These are phyloP conservation scores for Notarius quadriscutis DNA, from an alignment of 2,113 vertebrate genomes.

Conservation along the genomic window DNA sequence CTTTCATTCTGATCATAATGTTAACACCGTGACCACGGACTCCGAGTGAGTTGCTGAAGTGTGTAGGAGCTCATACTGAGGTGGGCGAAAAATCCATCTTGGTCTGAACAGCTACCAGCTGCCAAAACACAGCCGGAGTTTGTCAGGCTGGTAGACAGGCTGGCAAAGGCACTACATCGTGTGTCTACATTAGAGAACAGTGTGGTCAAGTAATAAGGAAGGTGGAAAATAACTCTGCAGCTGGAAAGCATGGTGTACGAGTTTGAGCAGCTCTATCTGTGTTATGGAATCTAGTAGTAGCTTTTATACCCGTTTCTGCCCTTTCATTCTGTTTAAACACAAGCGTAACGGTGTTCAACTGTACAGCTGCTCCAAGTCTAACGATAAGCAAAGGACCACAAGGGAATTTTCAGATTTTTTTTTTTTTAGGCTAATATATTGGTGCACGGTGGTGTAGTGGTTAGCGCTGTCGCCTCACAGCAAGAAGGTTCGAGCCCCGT, in stretches of 20 bases:
- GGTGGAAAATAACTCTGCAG: background rate
- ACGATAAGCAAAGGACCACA: background rate
- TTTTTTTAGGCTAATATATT: background rate
- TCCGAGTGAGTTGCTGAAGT: background rate
- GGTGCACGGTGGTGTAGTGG: background rate
- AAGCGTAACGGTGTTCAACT: background rate
- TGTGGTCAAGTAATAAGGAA: background rate
- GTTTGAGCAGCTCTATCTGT: background rate
- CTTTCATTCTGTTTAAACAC: background rate
- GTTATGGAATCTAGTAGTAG: background rate
- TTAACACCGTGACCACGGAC: background rate
- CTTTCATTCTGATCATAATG: slow-evolving; percentile 17
- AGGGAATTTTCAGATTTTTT: background rate
- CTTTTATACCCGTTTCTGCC: background rate
- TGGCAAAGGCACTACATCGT: background rate
- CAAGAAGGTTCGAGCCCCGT: no score
- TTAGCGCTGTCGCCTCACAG: no score
- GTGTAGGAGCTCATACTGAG: slow-evolving; percentile 1
- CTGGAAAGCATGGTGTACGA: background rate
- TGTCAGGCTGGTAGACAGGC: background rate
- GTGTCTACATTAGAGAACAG: background rate
- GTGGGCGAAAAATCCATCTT: background rate
- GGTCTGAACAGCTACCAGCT: background rate
- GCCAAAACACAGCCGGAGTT: background rate
- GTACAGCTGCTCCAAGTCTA: background rate